Base-by-base conservation (phyloP, 2,797 vertebrate species). In the Petrocephalus sullivani region DNA sequence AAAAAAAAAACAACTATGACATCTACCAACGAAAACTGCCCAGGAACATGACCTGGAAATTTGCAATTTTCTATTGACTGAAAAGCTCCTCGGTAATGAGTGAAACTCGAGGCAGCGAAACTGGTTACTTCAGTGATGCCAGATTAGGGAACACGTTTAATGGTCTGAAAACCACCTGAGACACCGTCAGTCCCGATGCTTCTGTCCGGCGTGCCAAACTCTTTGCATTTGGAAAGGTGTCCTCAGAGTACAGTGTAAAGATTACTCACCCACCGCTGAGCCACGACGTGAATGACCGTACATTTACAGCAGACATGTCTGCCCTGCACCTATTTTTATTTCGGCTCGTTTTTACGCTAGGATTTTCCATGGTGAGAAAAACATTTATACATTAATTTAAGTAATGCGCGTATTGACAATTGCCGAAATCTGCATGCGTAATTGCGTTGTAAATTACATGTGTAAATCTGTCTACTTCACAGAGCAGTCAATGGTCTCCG, bases 331-430 rank as follows among this genome's bases (percentile, higher is more conserved):
- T 14, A 86, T 58, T 92, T 7, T 85, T 93, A 51, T 84, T 94
- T 51, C 89, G 91, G 46, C 89, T 95, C 8, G 28, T 94, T 82
- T 93, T 93, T 88, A 57, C 90, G 81, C 87, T 93, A 87, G 86
- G 90, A 3, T 58, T 91, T 81, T 89, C 90, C 89, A 90, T 90
- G 93, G 96, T 96, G 94, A 95, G 95, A 84, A 54, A 23, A 28
- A n/a, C 46, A 78, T n/a, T 46, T 78, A 46, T 19, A 19, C 16
- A 78, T 46, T 19, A 78, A n/a, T 3, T 46, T 7, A 78, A 41
- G 71, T n/a, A 46, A n/a, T 78, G 33, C 64, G 33, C 28, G 49
- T 37, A 37, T 71, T 14, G 28, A 71, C 33, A 71, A 46, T 78
- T 46, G 71, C 71, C 16, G 37, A n/a, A 37, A 71, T 71, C 9